Base-by-base conservation (phyloP, 2,888 invertebrate genomes). In the Drosophila nr. medialis region DNA sequence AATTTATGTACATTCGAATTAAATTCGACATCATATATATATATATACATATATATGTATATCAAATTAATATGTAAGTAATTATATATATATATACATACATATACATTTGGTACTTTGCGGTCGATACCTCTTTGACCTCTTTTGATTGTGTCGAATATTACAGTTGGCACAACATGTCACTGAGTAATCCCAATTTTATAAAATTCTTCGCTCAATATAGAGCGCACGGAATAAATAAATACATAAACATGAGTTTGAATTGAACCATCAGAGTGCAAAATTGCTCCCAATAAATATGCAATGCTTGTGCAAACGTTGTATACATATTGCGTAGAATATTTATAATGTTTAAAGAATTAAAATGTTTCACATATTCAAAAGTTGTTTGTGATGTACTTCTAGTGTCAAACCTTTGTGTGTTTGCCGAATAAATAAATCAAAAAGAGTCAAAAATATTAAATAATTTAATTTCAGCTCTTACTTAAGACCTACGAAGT, bases 91-190 rank as follows among this genome's bases (percentile, higher is more conserved):
- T 29, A 29, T 29, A 29, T 24, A 24, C 2, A 24, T 34, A 34
- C n/a, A 55, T n/a, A 30, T 45, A 64, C 72, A 77, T 80, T 69
- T 69, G 63, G n/a, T 40, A 56, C 53, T 63, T 55, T 59, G 56
- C 32, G 55, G 40, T 62, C 34, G 24, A 38, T 49, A 38, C n/a
- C 27, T 38, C 32, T 61, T 36, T 49, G 48, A 66, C 59, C 62
- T 49, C 67, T 45, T 67, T 60, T 18, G 29, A 48, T 30, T 18
- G 49, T 49, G 32, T 59, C 29, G 29, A 36, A 29, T 24, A 48
- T 24, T n/a, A 34, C 53, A 45, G 34, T n/a, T 49, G 18, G n/a
- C 8, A n/a, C 40, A 60, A 34, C 27, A 38, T 49, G 63, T 29
- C 29, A 24, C 56, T 7, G 24, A 10, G 24, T 21, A n/a, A 21